phyloP scores from a whole-genome alignment of 2,797 vertebrate genomes.

The Bradypus variegatus region DNA sequence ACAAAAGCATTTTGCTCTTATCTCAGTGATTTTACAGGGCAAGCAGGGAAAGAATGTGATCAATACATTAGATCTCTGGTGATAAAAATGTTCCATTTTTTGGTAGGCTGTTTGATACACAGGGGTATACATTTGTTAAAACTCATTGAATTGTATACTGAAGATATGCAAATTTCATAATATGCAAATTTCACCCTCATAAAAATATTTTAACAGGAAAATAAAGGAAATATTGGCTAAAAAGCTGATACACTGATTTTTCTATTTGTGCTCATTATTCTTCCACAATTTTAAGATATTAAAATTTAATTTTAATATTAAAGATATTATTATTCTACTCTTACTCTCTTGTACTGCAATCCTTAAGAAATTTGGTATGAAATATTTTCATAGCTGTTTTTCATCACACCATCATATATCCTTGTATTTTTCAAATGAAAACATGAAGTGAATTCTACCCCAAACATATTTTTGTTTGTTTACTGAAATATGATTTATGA shows the following conservation, averaged over 20 bases:
- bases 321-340: neutral
- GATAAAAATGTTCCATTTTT: neutral
- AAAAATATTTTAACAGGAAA: neutral
- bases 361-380: neutral
- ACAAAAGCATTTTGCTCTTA: neutral
- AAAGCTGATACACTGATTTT: neutral
- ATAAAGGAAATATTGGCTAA: neutral
- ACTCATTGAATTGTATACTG: neutral
- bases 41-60: neutral
- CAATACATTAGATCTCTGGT: neutral
- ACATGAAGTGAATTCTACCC: neutral
- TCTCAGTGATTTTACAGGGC: neutral
- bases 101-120: neutral
- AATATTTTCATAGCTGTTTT: neutral
- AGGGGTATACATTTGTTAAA: neutral
- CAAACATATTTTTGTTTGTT: neutral
- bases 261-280: neutral
- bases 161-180: slow-evolving; percentile 28
- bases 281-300: neutral
- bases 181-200: slow-evolving; percentile 15
- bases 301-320: slow-evolving; percentile 33
- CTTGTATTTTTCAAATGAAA: slow-evolving; percentile 1
- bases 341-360: neutral
- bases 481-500: neutral
- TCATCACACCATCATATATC: neutral